Evolutionary conservation across 1,140 invertebrate species (phyloP).

Genomic region (Elymnias hypermnestra): DNA sequence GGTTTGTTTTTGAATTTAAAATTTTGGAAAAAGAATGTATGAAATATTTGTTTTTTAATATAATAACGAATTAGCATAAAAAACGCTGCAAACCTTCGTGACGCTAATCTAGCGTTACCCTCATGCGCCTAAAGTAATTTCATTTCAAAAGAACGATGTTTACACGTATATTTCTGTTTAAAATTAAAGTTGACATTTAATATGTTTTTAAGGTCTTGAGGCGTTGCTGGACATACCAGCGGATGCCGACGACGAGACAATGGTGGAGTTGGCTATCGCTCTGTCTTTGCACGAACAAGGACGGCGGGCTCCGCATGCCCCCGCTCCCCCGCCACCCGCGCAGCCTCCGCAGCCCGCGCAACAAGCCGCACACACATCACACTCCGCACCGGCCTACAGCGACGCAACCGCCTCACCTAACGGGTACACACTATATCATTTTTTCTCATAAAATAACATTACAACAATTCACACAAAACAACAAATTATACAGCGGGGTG

Average conservation of each 20-base stretch:
- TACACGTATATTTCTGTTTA: too few species aligned
- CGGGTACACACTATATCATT: conserved; percentile 29
- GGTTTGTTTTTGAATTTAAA: too few species aligned
- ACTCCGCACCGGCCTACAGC: conserved; percentile 38
- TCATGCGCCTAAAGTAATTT: too few species aligned
- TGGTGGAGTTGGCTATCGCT: conserved; percentile 97
- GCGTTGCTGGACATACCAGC: conserved; percentile 91
- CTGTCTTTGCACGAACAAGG: conserved; percentile 88
- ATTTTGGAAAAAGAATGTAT: too few species aligned
- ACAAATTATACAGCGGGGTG: too few species aligned
- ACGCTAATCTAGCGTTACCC: too few species aligned
- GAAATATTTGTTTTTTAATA: too few species aligned
- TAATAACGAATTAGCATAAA: too few species aligned
- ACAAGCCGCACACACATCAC: conserved; percentile 47
- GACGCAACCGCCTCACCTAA: conserved; percentile 57
- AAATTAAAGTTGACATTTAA: not conserved
- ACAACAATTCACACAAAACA: too few species aligned
- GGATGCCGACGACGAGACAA: conserved; percentile 96
- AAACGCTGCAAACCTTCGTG: too few species aligned
- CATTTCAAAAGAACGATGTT: too few species aligned
- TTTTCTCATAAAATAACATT: not conserved
- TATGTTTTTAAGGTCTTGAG: conserved; percentile 79
- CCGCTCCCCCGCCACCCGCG: conserved; percentile 42
- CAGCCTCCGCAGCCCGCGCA: conserved; percentile 43
- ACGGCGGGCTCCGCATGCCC: conserved; percentile 50